Conservation (phyloP, 2,113 vertebrate species). For the Osmerus eperlanus region DNA sequence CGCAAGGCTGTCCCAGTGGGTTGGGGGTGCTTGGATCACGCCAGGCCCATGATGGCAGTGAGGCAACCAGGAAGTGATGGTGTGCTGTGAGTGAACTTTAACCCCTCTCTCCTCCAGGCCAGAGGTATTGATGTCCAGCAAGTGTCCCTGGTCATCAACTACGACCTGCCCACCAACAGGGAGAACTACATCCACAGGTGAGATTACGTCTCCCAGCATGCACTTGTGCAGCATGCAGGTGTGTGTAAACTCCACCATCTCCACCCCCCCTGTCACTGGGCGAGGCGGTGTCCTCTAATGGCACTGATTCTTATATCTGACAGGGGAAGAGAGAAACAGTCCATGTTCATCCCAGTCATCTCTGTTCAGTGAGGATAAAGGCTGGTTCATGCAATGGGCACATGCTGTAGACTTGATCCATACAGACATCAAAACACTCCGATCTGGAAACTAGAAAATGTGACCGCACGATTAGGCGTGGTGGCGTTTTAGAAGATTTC, state of each 20-base stretch:
- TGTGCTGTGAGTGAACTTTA: background rate
- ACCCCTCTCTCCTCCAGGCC: conserved; percentile 53
- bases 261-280: conserved; percentile 51
- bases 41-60: too few species aligned
- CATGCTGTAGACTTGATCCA: conserved; percentile 12
- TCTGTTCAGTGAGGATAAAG: conserved; percentile 41
- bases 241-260: too few species aligned
- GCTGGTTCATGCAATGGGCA: conserved; percentile 66
- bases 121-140: conserved; percentile 80
- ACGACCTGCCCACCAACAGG: conserved; percentile 80
- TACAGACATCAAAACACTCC: too few species aligned
- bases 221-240: too few species aligned
- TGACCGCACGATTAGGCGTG: too few species aligned
- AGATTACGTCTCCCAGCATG: background rate
- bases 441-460: too few species aligned
- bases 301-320: conserved; percentile 51
- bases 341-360: conserved; percentile 63
- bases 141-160: conserved; percentile 80
- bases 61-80: background rate
- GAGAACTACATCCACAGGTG: conserved; percentile 82
- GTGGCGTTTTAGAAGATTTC: too few species aligned
- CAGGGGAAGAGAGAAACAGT: conserved; percentile 45
- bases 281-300: conserved; percentile 44
- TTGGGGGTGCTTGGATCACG: too few species aligned
- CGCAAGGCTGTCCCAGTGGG: too few species aligned